Base-by-base conservation (phyloP, 1,140 invertebrate species). In the Lordiphosa mommai region DNA sequence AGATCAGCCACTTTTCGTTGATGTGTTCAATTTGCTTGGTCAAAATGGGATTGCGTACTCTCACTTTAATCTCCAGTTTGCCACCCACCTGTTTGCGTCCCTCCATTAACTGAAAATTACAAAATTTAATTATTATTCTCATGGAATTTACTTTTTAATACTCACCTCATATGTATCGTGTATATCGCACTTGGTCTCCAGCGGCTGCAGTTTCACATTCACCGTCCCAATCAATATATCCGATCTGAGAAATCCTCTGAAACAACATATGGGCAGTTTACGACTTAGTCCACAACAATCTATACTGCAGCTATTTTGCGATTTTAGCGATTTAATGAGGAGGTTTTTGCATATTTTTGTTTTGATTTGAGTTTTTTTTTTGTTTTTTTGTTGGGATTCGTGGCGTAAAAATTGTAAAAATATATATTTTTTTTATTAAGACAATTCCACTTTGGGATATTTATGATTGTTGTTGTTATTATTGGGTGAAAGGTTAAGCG, bases 81-180 rank as follows among this genome's bases (percentile, higher is more conserved):
- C 97, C 97, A 9, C 97, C 96, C 3, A 94, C 92, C 29, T 94
- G 90, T 72, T 96, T 96, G 9, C 97, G 91, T 0, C 97, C 97
- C 72, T 99, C 96, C 92, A 97, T 94, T 51, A 99, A 82, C 95
- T 96, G 88, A 38, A 91, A 90, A 3, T 12, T 6, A 32, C 7
- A 17, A 5, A 47, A 2, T 20, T 8, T n/a, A 67, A 9, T 58
- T 40, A n/a, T 43, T 9, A 5, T 14, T 3, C 1, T 23, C 6
- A 2, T 49, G 27, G 1, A 2, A 23, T 12, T 5, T 1, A 6
- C 5, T 4, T 2, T 27, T 41, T 2, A 77, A 64, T 86, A 93
- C 94, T 95, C 90, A 98, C 96, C 89, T 97, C 95, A 90, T 95
- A 96, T 4, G 95, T 94, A 61, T 98, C 96, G 88, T 98, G 97